These are phyloP conservation scores for Crenuchus spilurus DNA, from an alignment of 2,797 vertebrate species.

Conservation along the genomic window DNA sequence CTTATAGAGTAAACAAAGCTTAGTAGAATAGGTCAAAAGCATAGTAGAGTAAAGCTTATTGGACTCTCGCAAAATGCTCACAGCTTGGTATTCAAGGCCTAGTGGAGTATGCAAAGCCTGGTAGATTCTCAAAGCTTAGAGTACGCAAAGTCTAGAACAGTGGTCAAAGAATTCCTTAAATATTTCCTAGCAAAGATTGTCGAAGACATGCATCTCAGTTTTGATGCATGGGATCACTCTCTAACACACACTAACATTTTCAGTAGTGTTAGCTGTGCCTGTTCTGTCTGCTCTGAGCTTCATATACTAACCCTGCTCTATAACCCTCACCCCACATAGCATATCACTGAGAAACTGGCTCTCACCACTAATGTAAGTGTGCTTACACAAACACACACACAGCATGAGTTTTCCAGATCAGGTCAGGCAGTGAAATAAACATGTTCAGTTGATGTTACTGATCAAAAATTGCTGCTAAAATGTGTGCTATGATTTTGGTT, in stretches of 20 bases:
- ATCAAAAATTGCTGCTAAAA: no score
- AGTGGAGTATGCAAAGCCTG: not conserved
- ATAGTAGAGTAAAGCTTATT: no score
- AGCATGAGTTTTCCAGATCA: not conserved
- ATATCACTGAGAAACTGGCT: slow-evolving; percentile 63
- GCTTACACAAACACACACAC: not conserved
- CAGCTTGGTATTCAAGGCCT: no score
- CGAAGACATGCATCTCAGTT: not conserved
- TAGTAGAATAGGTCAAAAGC: no score
- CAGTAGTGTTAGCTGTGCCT: not conserved
- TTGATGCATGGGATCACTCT: not conserved
- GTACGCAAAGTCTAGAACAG: no score
- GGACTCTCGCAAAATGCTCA: no score
- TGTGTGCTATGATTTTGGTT: no score
- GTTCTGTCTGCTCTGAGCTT: not conserved
- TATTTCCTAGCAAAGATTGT: not conserved
- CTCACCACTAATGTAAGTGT: slow-evolving; percentile 63
- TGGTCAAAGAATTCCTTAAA: not conserved
- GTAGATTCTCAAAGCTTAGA: not conserved
- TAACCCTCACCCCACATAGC: slow-evolving; percentile 56
- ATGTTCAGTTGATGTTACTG: no score
- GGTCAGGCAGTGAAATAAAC: no score
- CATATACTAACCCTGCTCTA: slow-evolving; percentile 46
- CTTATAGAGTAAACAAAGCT: no score
- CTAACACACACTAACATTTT: not conserved